Evolutionary conservation across 2,797 vertebrate species (phyloP).

Genomic region (Diceros bicornis): DNA sequence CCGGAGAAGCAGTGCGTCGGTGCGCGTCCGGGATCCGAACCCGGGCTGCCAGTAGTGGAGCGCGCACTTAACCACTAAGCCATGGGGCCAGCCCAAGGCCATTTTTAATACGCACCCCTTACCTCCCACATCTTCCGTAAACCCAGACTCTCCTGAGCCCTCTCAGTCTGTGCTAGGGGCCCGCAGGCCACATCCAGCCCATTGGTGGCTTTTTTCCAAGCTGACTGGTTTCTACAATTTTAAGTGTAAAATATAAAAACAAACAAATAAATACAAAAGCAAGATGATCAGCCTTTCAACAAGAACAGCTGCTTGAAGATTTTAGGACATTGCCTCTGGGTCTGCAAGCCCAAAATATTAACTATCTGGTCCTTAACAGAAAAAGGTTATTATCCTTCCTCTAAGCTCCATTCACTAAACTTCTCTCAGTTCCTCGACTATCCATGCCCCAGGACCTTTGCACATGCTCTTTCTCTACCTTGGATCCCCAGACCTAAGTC

Average conservation of each 20-base stretch:
- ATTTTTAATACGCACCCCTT: neutral
- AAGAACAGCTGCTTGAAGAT: neutral
- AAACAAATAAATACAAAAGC: neutral
- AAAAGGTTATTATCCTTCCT: neutral
- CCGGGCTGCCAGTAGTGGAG: too few species aligned
- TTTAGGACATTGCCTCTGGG: neutral
- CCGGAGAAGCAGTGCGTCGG: too few species aligned
- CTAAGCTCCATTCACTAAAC: neutral
- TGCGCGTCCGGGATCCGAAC: too few species aligned
- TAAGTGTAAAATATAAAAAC: neutral
- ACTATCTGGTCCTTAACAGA: neutral
- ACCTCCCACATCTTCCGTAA: neutral
- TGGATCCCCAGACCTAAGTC: neutral
- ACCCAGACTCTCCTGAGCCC: neutral
- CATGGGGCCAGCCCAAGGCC: neutral
- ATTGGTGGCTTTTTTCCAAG: neutral
- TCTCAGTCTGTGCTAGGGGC: neutral
- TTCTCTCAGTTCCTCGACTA: neutral
- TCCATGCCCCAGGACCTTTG: neutral
- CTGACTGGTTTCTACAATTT: conserved; percentile 4
- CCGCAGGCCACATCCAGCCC: neutral
- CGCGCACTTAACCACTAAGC: too few species aligned
- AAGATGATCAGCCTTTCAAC: neutral
- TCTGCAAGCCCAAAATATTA: neutral
- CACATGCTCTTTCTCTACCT: neutral